A percentile compares a stretch with the other conserved stretches of the same genome.
These are phyloP conservation scores for Sphaerophoria taeniata DNA, from an alignment of 2,888 invertebrate species.

Conservation along the genomic window DNA sequence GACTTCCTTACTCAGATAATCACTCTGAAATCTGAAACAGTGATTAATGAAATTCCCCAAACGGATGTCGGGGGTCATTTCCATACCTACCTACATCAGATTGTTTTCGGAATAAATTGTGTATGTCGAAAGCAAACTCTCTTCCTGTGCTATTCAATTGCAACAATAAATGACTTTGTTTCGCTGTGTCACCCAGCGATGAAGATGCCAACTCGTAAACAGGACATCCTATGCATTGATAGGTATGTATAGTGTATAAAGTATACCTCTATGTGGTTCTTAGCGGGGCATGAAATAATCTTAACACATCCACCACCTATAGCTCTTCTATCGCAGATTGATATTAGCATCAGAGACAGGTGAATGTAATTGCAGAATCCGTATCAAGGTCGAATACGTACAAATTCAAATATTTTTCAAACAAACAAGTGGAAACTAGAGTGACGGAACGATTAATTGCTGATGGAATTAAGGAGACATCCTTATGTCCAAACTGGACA, in stretches of 20 bases:
- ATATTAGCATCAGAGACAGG: background rate
- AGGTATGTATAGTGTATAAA: background rate
- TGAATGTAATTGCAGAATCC: background rate
- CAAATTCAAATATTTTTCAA: conserved; percentile 53
- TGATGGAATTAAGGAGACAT: conserved; percentile 47
- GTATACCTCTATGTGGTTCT: conserved; percentile 44
- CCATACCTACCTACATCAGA: background rate
- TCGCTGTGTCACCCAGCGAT: conserved; percentile 1
- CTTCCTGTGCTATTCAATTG: conserved; percentile 31
- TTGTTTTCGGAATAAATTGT: background rate
- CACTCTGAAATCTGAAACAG: conserved; percentile 38
- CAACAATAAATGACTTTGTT: conserved; percentile 58
- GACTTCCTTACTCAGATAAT: conserved; percentile 29
- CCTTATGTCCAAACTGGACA: background rate
- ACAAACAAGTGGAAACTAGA: background rate
- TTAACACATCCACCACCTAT: background rate
- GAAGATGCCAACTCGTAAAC: no score
- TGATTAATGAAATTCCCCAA: conserved; percentile 62
- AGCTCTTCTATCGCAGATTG: background rate
- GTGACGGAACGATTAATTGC: conserved; percentile 55
- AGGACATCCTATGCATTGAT: background rate
- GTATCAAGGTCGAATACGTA: conserved; percentile 56
- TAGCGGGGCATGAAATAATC: conserved; percentile 24
- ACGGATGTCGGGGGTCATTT: conserved; percentile 4
- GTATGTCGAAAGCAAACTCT: background rate